Evolutionary conservation across 1,140 invertebrate genomes (phyloP).

Genomic region (Diabrotica virgifera): DNA sequence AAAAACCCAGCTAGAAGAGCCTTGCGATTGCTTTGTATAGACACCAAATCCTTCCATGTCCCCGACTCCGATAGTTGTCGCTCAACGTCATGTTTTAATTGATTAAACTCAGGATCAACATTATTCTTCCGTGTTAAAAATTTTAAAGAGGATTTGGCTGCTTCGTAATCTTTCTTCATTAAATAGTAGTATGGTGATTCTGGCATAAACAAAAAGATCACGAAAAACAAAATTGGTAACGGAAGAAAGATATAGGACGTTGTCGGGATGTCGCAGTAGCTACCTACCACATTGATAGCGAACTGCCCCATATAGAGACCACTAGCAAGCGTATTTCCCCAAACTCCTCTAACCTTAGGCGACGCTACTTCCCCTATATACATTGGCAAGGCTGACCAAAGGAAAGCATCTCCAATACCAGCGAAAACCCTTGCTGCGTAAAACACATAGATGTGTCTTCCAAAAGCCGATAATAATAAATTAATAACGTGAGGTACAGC

Average conservation of each 20-base stretch:
- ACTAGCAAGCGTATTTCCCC: slow-evolving; percentile 49
- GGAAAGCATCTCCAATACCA: neutral
- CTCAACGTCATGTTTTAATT: slow-evolving; percentile 35
- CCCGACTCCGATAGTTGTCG: slow-evolving; percentile 34
- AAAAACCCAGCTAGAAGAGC: slow-evolving; percentile 35
- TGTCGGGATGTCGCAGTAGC: slow-evolving; percentile 18
- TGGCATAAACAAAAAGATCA: slow-evolving; percentile 33
- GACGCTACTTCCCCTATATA: slow-evolving; percentile 65
- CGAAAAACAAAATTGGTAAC: slow-evolving; percentile 5
- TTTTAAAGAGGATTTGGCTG: slow-evolving; percentile 23
- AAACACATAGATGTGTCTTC: neutral
- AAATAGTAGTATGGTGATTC: slow-evolving; percentile 42
- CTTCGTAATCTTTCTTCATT: slow-evolving; percentile 28
- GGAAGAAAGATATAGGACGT: slow-evolving; percentile 22
- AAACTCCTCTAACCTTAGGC: slow-evolving; percentile 59
- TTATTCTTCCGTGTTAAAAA: slow-evolving; percentile 51
- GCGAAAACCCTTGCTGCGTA: neutral
- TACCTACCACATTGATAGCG: slow-evolving; percentile 48
- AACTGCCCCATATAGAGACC: slow-evolving; percentile 53
- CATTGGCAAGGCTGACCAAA: slow-evolving; percentile 48
- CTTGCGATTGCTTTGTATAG: slow-evolving; percentile 37
- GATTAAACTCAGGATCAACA: slow-evolving; percentile 34
- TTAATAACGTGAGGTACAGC: neutral
- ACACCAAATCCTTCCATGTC: slow-evolving; percentile 32
- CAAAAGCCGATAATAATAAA: neutral